These are phyloP conservation scores for Aquatica leii DNA, from an alignment of 2,888 invertebrate species.

Conservation along the genomic window DNA sequence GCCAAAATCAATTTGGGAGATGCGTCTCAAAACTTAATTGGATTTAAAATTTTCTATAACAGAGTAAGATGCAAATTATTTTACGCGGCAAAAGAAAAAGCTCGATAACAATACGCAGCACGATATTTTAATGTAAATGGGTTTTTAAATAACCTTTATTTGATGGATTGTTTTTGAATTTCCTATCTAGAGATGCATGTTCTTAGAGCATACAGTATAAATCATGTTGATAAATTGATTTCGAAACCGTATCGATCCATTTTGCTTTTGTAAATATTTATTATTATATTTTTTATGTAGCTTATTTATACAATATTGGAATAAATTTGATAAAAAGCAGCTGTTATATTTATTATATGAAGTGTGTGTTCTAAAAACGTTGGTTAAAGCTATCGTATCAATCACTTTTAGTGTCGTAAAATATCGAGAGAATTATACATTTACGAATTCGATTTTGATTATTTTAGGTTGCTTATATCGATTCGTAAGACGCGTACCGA, in stretches of 20 bases:
- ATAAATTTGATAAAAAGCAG: conserved; percentile 8
- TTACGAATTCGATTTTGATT: no score
- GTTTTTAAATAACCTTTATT: conserved; percentile 24
- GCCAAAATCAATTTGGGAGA: no score
- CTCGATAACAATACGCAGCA: conserved; percentile 12
- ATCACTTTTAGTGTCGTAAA: conserved; percentile 36
- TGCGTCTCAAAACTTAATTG: no score
- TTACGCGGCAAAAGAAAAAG: background rate
- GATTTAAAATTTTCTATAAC: no score
- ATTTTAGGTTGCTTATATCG: no score
- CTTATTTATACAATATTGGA: conserved; percentile 17
- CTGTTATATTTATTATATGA: conserved; percentile 19
- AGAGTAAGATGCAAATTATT: no score
- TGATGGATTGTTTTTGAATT: conserved; percentile 31
- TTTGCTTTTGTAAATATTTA: background rate
- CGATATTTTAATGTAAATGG: conserved; percentile 26
- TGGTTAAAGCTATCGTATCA: conserved; percentile 32
- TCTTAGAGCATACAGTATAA: conserved; percentile 20
- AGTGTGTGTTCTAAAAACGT: conserved; percentile 29
- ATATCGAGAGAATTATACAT: background rate
- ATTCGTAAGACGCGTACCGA: no score
- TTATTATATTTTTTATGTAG: conserved; percentile 1
- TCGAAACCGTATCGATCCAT: conserved; percentile 16
- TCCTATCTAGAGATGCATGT: conserved; percentile 23
- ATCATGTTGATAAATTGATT: conserved; percentile 35